Evolutionary conservation across 2,797 vertebrate species (phyloP), one percentile per base, ranked within the genome.

Genomic region (Premnoplex brunnescens): DNA sequence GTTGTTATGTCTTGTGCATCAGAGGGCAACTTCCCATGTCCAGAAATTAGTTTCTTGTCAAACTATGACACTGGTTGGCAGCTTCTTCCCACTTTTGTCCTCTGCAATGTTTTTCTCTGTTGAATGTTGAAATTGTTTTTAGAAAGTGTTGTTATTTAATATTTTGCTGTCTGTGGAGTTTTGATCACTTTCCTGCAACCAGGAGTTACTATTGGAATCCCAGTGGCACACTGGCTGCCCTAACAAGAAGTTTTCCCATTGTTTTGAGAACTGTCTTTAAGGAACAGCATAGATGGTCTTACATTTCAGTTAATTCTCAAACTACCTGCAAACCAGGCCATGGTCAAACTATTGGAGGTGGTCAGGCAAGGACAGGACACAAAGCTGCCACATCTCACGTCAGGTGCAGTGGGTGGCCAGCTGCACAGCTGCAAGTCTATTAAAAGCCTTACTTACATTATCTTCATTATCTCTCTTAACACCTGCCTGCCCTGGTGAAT

Each of bases 391-490:
- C 37, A 49, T 26, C 75, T 49, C 75, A 51, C 18, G 18, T 56
- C 63, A 60, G 79, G 76, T 36, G 52, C 60, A 71, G 67, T 5
- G 28, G 59, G 55, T 23, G 41, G 44, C n/a, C 80, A 75, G 1
- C 0, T 27, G 52, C 34, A 84, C 41, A 62, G 86, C 69, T 91
- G 17, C 34, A 84, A 44, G 83, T 39, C 69, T 39, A 16, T 64
- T 58, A 54, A 32, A 74, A 86, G 62, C 80, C 88, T 94, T 90
- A 52, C 54, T 80, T 68, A 68, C 24, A 60, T 78, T 37, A 87
- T 28, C 46, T 72, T 90, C 73, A 75, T 79, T 76, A 86, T 32
- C 46, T 83, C 56, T 21, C 56, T 88, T 88, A 91, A 82, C 81
- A 71, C 34, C 66, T 10, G 20, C 77, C 80, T 82, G 74, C 83